Base-by-base conservation (phyloP, 2,797 vertebrate genomes). In the Chloroceryle amazona region DNA sequence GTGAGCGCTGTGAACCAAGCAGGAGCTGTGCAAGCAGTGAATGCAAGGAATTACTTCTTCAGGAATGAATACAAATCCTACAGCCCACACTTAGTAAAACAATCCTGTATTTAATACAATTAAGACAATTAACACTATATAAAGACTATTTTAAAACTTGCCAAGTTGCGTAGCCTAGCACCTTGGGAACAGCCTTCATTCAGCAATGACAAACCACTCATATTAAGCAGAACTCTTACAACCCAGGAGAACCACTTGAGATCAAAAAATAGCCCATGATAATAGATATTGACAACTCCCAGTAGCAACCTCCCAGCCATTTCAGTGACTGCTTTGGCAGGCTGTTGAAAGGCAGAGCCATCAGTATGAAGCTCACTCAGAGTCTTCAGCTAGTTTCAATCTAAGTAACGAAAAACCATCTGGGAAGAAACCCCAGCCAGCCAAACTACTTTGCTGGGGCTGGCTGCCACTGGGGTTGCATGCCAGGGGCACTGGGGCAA, bases 121-220 rank as follows among this genome's bases (percentile, higher is more conserved):
- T 88, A 89, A 94, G 72, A 46, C 89, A 90, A 81, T 88, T 95
- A 94, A 81, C 49, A 94, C 44, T 47, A 19, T 8, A 83, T 49
- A 62, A 92, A 65, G 23, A 35, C 49, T 74, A 78, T 81, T 92
- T 72, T 47, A 93, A 82, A 91, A 81, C 39, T 46, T 65, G 73
- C 52, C 5, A 3, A 49, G 65, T 41, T 83, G 57, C 42, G 79
- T 61, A 81, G 57, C 17, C 3, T 70, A 15, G 11, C 0, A 1
- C 35, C 65, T 68, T 33, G 39, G 65, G 75, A 94, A 71, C 41
- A 81, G 61, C 23, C 70, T 74, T 88, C 86, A 74, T 62, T 80
- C 65, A 87, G 52, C 71, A 72, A n/a, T 13, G 75, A 86, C 31
- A 85, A 94, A 44, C 35, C 49, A 39, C 58, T 89, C 55, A 78